Conservation (phyloP, 1,140 invertebrate genomes). For the Drosophila subobscura region DNA sequence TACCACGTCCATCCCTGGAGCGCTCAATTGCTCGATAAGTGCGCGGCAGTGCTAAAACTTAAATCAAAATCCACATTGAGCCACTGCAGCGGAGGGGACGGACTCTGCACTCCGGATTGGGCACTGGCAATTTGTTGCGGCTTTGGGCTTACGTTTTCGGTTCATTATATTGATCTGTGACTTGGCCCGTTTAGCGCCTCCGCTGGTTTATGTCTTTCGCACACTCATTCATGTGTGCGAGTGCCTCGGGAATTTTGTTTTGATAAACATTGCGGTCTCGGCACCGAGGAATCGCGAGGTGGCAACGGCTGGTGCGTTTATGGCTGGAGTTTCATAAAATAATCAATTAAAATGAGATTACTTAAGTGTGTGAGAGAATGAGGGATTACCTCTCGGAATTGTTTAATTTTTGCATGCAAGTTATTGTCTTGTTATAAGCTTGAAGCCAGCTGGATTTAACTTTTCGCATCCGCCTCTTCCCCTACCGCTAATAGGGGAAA, state of each 20-base stretch:
- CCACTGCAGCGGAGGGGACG: constrained; percentile 33
- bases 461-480: no score
- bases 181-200: constrained; percentile 1
- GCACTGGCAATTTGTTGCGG: constrained; percentile 46
- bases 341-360: no score
- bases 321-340: no score
- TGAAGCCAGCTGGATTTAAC: no score
- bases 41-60: constrained; percentile 63
- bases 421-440: no score
- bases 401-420: no score
- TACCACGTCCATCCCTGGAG: constrained; percentile 7
- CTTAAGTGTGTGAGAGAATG: no score
- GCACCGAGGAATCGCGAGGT: no score
- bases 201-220: constrained; percentile 36
- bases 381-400: no score
- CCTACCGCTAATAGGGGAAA: no score
- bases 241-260: constrained; percentile 9
- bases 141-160: constrained; percentile 47
- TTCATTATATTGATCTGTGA: constrained; percentile 56
- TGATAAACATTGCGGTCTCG: background rate
- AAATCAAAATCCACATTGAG: constrained; percentile 67
- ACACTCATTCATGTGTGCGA: constrained; percentile 50
- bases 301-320: no score
- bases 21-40: constrained; percentile 69
- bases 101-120: constrained; percentile 16